Base-by-base conservation (phyloP, 1,140 invertebrate species). In the Drosophila micromelanica region DNA sequence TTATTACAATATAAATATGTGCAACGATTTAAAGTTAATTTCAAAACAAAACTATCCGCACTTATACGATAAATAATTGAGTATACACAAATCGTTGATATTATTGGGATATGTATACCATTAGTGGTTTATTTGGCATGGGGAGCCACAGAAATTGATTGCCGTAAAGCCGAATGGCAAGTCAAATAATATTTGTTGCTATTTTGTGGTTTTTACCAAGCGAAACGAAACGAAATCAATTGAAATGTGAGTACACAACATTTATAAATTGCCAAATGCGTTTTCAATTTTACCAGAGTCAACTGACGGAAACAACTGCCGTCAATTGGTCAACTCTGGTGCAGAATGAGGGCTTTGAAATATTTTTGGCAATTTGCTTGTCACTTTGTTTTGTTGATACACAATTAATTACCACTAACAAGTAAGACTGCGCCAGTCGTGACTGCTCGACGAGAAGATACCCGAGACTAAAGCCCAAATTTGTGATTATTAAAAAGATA, bases 141-240 rank as follows among this genome's bases (percentile, higher is more conserved):
- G 8, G 37, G 38, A 72, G 74, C 74, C 74, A 77, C 74, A 74
- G 59, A 77, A 74, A 77, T 77, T 77, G 74, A 77, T 77, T 77
- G 74, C 74, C 72, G 59, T 76, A 76, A 76, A 69, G 74, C 59
- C 63, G 45, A 69, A 73, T 57, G 51, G 63, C 64, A 73, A 73
- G 59, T 48, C 42, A 78, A 76, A 63, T 67, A 73, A 73, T 62
- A 78, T 73, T 35, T 71, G 49, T 54, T 65, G 51, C 48, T 56
- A 51, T 40, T 73, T 51, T 76, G 71, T 42, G 70, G 74, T 37
- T 52, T 52, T 46, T 43, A 37, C 52, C 27, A 57, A 23, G 8
- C 38, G 40, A 37, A 43, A 35, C 15, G 43, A 68, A 57, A 57
- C n/a, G 40, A 59, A 52, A 30, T 49, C 23, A 61, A 61, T 48